Percentiles rank a stretch among this genome's conserved stretches.
These are phyloP conservation scores for Enhydra lutris DNA, from an alignment of 2,113 vertebrate species.

Conservation along the genomic window DNA sequence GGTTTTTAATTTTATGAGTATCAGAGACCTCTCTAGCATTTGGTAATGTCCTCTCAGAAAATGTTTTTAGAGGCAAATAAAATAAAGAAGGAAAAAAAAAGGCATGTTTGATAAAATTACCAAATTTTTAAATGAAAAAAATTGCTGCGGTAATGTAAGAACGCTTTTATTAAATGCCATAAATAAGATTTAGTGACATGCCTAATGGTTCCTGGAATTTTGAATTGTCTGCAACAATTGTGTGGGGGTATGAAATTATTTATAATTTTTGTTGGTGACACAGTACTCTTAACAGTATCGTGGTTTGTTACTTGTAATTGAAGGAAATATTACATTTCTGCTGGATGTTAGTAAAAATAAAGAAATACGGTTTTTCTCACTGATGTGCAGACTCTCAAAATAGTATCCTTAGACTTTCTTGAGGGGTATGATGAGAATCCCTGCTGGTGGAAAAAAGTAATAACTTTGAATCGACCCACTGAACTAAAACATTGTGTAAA, in stretches of 20 bases:
- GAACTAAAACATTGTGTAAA: neutral
- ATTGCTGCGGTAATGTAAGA: neutral
- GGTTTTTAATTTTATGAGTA: neutral
- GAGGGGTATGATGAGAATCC: neutral
- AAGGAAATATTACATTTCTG: neutral
- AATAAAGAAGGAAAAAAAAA: neutral
- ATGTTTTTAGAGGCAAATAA: neutral
- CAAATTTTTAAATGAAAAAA: neutral
- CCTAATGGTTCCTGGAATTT: neutral
- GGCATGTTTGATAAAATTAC: neutral
- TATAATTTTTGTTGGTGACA: neutral
- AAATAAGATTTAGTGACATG: neutral
- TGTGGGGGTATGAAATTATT: neutral
- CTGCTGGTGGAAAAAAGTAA: neutral
- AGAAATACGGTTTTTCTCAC: fast-evolving
- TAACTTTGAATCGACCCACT: neutral
- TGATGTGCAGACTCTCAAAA: neutral
- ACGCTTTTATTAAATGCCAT: neutral
- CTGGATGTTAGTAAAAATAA: neutral
- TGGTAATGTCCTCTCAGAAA: neutral
- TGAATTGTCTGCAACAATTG: neutral
- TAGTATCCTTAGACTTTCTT: neutral
- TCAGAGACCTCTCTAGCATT: neutral
- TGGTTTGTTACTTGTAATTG: neutral
- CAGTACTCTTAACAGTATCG: neutral